phyloP scores from a whole-genome alignment of 2,113 vertebrate genomes.

The Coryphaenoides rupestris region DNA sequence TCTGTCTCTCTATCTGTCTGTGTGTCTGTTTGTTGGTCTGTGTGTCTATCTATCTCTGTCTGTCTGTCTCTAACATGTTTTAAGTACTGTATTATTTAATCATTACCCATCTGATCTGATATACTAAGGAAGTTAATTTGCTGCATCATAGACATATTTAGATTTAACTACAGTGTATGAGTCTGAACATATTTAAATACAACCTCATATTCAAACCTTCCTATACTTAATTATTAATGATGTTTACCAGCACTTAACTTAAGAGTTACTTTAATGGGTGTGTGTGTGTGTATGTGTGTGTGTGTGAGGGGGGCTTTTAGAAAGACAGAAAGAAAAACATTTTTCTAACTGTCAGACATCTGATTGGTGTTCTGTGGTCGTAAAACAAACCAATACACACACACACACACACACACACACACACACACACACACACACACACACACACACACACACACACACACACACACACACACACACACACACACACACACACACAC shows the following conservation, averaged over 20 bases:
- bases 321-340: conserved; percentile 42
- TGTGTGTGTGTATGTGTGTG: background rate
- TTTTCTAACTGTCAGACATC: conserved; percentile 61
- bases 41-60: no score
- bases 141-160: no score
- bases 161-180: no score
- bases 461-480: conserved; percentile 28
- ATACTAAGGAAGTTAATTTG: no score
- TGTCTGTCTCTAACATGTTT: background rate
- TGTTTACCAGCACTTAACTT: no score
- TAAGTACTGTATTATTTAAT: no score
- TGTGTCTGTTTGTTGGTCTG: background rate
- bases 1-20: background rate
- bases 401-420: conserved; percentile 26
- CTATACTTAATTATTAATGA: no score
- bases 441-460: conserved; percentile 21
- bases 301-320: conserved; percentile 56
- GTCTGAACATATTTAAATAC: no score
- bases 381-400: conserved; percentile 6
- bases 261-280: conserved; percentile 7
- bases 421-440: conserved; percentile 19
- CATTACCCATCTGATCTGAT: no score
- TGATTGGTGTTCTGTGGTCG: conserved; percentile 42
- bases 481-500: conserved; percentile 26
- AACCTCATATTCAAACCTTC: no score